Conservation (phyloP, 2,113 vertebrate genomes). For the Xenopus borealis region DNA sequence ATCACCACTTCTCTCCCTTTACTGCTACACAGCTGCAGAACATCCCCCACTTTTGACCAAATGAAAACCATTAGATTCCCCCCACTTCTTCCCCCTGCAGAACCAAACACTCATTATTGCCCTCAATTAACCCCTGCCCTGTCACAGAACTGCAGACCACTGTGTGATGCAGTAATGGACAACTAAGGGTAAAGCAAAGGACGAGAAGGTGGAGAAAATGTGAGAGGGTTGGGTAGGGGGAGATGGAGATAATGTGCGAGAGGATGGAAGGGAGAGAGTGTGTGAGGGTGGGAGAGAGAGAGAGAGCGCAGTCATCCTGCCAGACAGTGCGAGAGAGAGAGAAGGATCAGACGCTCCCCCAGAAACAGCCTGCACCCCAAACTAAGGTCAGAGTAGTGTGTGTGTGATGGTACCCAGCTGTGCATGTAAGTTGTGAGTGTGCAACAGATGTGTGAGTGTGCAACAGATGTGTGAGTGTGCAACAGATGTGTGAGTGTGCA, state of each 20-base stretch:
- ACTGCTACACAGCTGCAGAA: too few relatives aligned
- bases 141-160: not conserved
- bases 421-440: too few relatives aligned
- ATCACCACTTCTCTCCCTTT: too few relatives aligned
- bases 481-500: too few relatives aligned
- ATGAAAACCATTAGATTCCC: too few relatives aligned
- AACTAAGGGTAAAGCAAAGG: conserved; percentile 25
- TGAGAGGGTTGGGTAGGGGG: not conserved
- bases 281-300: conserved; percentile 2
- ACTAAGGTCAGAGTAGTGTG: conserved; percentile 30
- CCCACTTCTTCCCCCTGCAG: too few relatives aligned
- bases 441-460: too few relatives aligned
- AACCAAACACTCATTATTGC: too few relatives aligned
- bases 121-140: not conserved
- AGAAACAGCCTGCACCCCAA: conserved; percentile 18
- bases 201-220: not conserved
- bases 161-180: conserved; percentile 28
- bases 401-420: not conserved
- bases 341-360: not conserved
- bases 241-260: not conserved
- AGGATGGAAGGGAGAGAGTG: conserved; percentile 1
- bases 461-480: too few relatives aligned
- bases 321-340: conserved; percentile 31
- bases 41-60: too few relatives aligned
- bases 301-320: conserved; percentile 7